Evolutionary conservation across 2,113 vertebrate species (phyloP), one percentile per base, ranked within the genome.

Genomic region (Prietella phreatophila): DNA sequence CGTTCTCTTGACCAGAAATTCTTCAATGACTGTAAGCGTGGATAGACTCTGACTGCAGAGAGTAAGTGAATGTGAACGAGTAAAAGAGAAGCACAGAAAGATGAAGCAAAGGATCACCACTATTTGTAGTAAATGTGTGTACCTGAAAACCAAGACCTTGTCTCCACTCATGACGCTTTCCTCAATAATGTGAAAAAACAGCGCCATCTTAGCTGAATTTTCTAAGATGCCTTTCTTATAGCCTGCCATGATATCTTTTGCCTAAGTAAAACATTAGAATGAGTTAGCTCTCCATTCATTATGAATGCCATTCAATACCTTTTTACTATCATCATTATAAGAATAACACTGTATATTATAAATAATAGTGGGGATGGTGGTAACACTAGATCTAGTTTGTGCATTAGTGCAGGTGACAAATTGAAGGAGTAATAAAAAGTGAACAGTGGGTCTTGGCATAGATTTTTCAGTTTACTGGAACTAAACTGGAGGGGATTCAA

Each of bases 71-170:
- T 20, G 7, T 53, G 25, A 27, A 14, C 56, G n/a, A 80, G 50
- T 30, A 88, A 63, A 50, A 55, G 27, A 27, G 22, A 55, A 47
- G 36, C 73, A 76, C 22, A 63, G 25, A n/a, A 25, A n/a, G 50
- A 80, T 78, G 5, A 55, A 76, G 42, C 22, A 76, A 76, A 80
- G 3, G 76, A 56, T 55, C 47, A 79, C 27, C 2, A 3, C 6
- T 79, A 79, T 55, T 55, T 30, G 5, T 53, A 30, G 27, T 30
- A 79, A 8, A 55, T 13, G 76, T n/a, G 5, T 55, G 27, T 94
- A 99, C 98, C 98, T 99, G 92, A 99, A 99, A 67, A 99, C 97
- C 83, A 99, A 95, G 85, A 99, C 97, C 95, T 99, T 99, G 92
- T 99, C 97, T 92, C 96, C 94, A 91, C 95, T 95, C 89, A 93